phyloP scores from a whole-genome alignment of 2,797 vertebrate genomes.

The Notolabrus celidotus region DNA sequence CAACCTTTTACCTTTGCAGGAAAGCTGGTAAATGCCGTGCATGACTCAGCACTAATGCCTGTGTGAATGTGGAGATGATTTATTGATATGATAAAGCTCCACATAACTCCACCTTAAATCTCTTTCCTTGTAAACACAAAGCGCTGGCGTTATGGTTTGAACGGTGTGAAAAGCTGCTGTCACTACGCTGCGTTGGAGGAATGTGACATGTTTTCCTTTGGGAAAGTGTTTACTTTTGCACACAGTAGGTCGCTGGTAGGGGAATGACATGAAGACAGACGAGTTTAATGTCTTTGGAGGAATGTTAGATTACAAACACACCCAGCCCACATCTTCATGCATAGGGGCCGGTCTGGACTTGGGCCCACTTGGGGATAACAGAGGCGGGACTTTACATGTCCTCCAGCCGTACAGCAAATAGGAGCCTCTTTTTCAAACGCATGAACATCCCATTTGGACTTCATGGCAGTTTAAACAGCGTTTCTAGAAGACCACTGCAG shows the following conservation, averaged over 20 bases:
- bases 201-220: conserved; percentile 51
- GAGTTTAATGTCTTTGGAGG: conserved; percentile 1
- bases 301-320: conserved; percentile 4
- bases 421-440: neutral
- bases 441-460: neutral
- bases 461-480: neutral
- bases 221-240: conserved; percentile 11
- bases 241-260: neutral
- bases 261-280: neutral
- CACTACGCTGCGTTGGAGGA: conserved; percentile 25
- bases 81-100: neutral
- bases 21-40: neutral
- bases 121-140: neutral
- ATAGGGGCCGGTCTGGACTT: neutral
- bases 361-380: neutral
- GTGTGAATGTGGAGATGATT: neutral
- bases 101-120: neutral
- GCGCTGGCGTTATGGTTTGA: neutral
- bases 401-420: neutral
- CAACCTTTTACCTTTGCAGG: neutral
- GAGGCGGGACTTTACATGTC: neutral
- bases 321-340: neutral
- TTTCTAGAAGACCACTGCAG: neutral
- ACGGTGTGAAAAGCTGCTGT: neutral
- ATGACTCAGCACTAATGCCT: neutral